Percentiles rank a stretch among this genome's conserved stretches.
Conservation (phyloP, 2,888 invertebrate genomes). For the Schizotus pectinicornis region DNA sequence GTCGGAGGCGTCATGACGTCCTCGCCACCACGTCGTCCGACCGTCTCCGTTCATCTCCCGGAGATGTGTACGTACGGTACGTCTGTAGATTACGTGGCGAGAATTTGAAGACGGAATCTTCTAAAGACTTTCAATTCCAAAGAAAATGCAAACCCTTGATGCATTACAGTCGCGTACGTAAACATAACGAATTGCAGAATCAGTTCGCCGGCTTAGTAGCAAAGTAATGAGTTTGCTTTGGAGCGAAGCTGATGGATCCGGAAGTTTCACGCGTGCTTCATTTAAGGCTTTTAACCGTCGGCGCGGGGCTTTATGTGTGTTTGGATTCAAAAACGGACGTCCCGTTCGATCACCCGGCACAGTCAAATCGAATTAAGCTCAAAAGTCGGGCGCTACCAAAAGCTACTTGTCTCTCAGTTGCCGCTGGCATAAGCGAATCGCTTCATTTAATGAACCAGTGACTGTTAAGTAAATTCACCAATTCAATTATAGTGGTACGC, state of each 20-base stretch:
- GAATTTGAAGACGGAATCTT: conserved; percentile 33
- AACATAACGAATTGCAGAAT: conserved; percentile 52
- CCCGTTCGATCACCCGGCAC: conserved; percentile 35
- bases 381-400: no score
- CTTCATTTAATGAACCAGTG: no score
- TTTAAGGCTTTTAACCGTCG: conserved; percentile 51
- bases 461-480: no score
- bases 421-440: no score
- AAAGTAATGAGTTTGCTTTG: conserved; percentile 53
- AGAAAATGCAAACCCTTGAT: conserved; percentile 49
- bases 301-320: conserved; percentile 35
- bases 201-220: conserved; percentile 47
- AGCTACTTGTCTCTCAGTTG: no score
- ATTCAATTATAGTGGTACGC: no score
- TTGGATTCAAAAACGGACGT: conserved; percentile 36
- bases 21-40: conserved; percentile 10
- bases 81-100: conserved; percentile 33
- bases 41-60: conserved; percentile 14
- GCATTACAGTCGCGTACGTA: conserved; percentile 49
- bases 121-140: conserved; percentile 43
- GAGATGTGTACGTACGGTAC: conserved; percentile 20
- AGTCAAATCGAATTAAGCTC: conserved; percentile 35
- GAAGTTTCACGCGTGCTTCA: conserved; percentile 51
- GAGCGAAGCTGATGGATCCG: conserved; percentile 45
- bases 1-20: conserved; percentile 15